phyloP scores from a whole-genome alignment of 2,797 vertebrate genomes.

The Tokudaia muenninki region DNA sequence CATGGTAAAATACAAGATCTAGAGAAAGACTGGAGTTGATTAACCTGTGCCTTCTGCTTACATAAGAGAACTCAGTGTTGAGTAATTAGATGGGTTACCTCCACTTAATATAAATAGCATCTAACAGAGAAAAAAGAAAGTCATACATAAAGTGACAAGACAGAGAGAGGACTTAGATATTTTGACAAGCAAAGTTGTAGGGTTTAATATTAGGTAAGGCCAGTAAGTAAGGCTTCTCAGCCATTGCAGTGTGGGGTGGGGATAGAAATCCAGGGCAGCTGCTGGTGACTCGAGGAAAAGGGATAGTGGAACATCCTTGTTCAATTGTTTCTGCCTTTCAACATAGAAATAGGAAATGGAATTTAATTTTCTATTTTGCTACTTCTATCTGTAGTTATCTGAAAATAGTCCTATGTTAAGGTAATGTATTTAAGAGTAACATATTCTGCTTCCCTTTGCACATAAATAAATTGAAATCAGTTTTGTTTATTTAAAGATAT shows the following conservation, averaged over 20 bases:
- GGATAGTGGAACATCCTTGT: rapidly evolving
- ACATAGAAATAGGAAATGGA: background rate
- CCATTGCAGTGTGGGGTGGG: rapidly evolving
- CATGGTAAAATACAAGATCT: background rate
- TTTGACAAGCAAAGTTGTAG: background rate
- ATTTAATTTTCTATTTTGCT: background rate
- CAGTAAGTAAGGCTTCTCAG: background rate
- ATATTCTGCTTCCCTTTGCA: background rate
- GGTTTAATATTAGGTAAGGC: background rate
- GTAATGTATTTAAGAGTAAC: background rate
- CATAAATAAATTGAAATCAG: background rate
- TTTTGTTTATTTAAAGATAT: background rate
- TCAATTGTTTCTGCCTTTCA: background rate
- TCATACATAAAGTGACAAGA: background rate
- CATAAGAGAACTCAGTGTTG: background rate
- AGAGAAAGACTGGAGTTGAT: background rate
- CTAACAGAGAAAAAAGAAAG: background rate
- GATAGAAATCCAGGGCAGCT: too few species aligned
- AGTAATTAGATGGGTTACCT: background rate
- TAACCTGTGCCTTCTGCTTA: background rate
- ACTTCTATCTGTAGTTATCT: background rate
- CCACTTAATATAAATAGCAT: background rate
- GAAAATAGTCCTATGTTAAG: background rate
- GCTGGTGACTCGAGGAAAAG: background rate
- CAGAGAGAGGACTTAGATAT: background rate